phyloP scores from a whole-genome alignment of 1,140 invertebrate species.

The Radopholus similis region DNA sequence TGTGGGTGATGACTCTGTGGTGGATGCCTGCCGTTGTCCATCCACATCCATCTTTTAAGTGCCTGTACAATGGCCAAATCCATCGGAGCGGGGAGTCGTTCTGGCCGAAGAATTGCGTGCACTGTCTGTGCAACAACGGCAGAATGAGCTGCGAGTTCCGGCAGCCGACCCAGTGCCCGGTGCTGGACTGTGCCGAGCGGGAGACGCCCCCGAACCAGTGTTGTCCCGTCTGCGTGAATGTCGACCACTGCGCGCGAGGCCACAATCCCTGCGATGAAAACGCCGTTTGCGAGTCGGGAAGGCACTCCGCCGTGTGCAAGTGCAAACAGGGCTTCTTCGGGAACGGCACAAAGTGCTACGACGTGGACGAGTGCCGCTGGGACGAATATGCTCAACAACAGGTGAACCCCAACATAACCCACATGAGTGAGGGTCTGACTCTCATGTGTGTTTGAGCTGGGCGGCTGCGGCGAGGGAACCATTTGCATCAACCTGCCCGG shows the following conservation, averaged over 20 bases:
- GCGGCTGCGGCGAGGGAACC: conserved; percentile 40
- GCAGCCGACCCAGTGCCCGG: conserved; percentile 35
- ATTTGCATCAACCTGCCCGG: conserved; percentile 52
- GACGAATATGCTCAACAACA: conserved; percentile 42
- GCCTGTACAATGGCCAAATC: conserved; percentile 40
- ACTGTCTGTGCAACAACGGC: conserved; percentile 40
- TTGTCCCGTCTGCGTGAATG: conserved; percentile 49
- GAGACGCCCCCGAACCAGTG: conserved; percentile 52
- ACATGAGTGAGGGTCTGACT: conserved; percentile 10
- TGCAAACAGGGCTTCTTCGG: conserved; percentile 54
- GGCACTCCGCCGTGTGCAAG: conserved; percentile 37
- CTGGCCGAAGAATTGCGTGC: conserved; percentile 51
- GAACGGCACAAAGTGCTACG: conserved; percentile 47
- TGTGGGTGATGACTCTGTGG: no score
- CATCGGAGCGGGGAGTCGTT: conserved; percentile 38
- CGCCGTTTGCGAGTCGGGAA: conserved; percentile 41
- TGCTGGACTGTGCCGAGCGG: conserved; percentile 39
- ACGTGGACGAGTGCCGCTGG: conserved; percentile 51
- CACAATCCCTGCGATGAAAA: conserved; percentile 40
- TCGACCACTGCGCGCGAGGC: conserved; percentile 34
- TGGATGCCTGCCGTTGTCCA: background rate
- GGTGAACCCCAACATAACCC: conserved; percentile 10
- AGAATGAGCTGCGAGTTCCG: conserved; percentile 52
- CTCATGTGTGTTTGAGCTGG: conserved; percentile 35
- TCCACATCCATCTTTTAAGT: conserved; percentile 22